Conservation (phyloP, 2,888 invertebrate genomes). For the Drosophila percnosoma region DNA sequence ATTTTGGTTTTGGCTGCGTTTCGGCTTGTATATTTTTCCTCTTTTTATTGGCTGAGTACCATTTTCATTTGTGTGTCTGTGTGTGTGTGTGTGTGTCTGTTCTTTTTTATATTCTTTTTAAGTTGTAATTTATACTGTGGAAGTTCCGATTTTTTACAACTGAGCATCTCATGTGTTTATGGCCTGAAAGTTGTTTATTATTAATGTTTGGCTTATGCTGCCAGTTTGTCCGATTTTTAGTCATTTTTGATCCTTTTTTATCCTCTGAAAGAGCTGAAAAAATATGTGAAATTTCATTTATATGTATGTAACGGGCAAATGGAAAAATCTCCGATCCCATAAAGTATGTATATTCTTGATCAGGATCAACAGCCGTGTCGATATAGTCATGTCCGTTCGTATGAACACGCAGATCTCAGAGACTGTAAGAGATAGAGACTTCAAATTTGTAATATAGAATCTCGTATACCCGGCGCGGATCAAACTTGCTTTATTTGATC, state of each 20-base stretch:
- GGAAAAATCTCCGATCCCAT: too few relatives aligned
- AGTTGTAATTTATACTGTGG: constrained; percentile 63
- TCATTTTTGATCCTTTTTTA: constrained; percentile 47
- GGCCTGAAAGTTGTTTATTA: constrained; percentile 81
- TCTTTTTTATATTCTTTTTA: constrained; percentile 19
- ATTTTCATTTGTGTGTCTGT: constrained; percentile 24
- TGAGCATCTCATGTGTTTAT: constrained; percentile 76
- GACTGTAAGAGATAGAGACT: too few relatives aligned
- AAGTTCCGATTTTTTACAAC: constrained; percentile 26
- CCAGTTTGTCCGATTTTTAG: constrained; percentile 41
- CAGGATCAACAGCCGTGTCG: too few relatives aligned
- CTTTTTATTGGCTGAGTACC: constrained; percentile 12
- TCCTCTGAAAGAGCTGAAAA: constrained; percentile 1
- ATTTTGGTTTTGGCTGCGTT: constrained; percentile 30
- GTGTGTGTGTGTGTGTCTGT: background rate
- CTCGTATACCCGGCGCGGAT: too few relatives aligned
- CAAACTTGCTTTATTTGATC: too few relatives aligned
- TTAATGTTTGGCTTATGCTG: constrained; percentile 74
- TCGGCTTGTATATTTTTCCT: constrained; percentile 17
- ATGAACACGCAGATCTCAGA: too few relatives aligned
- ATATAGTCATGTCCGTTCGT: too few relatives aligned
- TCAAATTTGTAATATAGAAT: too few relatives aligned
- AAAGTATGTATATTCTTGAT: too few relatives aligned
- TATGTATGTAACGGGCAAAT: too few relatives aligned
- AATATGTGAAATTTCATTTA: background rate